These are phyloP conservation scores for Athalia cordata DNA, from an alignment of 2,888 invertebrate species.

Conservation along the genomic window DNA sequence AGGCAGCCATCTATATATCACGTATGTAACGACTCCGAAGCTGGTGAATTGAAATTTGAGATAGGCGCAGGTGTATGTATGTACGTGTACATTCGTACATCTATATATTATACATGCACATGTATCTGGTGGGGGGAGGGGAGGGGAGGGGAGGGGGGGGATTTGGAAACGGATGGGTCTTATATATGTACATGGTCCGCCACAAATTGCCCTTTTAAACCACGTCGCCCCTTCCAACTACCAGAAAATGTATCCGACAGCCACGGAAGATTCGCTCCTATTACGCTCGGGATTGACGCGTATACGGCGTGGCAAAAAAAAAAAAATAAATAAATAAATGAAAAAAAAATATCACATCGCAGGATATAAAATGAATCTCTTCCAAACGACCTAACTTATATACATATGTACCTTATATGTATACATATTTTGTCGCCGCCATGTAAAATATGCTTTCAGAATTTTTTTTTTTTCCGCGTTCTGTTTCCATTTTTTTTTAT, in stretches of 20 bases:
- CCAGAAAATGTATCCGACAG: constrained; percentile 1
- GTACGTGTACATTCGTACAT: not conserved
- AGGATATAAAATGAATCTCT: too few species aligned
- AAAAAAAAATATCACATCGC: too few species aligned
- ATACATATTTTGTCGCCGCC: too few species aligned
- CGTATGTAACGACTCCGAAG: not conserved
- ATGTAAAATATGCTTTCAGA: too few species aligned
- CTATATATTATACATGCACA: too few species aligned
- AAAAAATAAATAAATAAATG: not conserved
- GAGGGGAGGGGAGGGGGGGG: too few species aligned
- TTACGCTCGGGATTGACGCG: not conserved
- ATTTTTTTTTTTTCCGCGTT: too few species aligned
- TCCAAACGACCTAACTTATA: too few species aligned
- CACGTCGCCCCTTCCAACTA: not conserved
- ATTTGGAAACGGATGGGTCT: too few species aligned
- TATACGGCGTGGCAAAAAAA: not conserved
- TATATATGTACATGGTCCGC: not conserved
- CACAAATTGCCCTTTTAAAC: constrained; percentile 33
- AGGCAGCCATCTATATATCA: not conserved
- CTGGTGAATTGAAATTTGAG: constrained; percentile 12
- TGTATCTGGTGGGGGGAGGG: too few species aligned
- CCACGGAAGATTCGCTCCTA: not conserved
- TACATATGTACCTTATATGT: too few species aligned
- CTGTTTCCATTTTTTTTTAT: too few species aligned
- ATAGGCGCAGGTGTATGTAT: not conserved